Evolutionary conservation across 2,797 vertebrate species (phyloP), one percentile per base, ranked within the genome.

Genomic region (Lagorchestes hirsutus): DNA sequence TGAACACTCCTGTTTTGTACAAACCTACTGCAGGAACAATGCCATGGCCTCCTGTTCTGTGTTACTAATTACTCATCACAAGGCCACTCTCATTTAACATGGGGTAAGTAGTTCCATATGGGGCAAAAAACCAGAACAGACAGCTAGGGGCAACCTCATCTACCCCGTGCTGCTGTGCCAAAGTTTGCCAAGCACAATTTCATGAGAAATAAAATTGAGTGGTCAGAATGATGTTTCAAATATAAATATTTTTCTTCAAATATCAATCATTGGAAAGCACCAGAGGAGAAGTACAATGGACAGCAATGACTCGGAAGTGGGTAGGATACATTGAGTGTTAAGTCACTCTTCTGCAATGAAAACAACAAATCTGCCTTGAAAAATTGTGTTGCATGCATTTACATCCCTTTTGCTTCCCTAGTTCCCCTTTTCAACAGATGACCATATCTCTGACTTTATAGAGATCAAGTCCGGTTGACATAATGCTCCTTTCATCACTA

Each of bases 211-310:
- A 90, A 91, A 93, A 57, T 9, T 92, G 67, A 67, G 34, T 0
- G 52, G 55, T 95, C 90, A 82, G 31, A 94, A 82, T 46, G 58
- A 16, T 82, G 92, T 18, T 22, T 93, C 11, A 95, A 92, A 95
- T n/a, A 91, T 5, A 55, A n/a, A 92, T 24, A n/a, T 92, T 56
- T 94, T 55, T 28, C 52, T 95, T 74, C 34, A 93, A 55, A 58
- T 95, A 95, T 90, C 59, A 97, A 91, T 91, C 91, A 55, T 5
- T 40, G 54, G 18, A 82, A 82, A 92, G 29, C 3, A 91, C 96
- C 93, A 34, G 29, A 54, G 24, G 8, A 18, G 57, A 3, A 16
- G 34, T 67, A 40, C 74, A 13, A 5, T 50, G 57, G 82, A 62
- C 12, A 62, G 59, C 59, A 62, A 62, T n/a, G 59, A 34, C 59